A percentile compares a stretch with the other conserved stretches of the same genome.
Evolutionary conservation across 1,140 invertebrate genomes (phyloP).

Genomic region (Episyrphus balteatus): DNA sequence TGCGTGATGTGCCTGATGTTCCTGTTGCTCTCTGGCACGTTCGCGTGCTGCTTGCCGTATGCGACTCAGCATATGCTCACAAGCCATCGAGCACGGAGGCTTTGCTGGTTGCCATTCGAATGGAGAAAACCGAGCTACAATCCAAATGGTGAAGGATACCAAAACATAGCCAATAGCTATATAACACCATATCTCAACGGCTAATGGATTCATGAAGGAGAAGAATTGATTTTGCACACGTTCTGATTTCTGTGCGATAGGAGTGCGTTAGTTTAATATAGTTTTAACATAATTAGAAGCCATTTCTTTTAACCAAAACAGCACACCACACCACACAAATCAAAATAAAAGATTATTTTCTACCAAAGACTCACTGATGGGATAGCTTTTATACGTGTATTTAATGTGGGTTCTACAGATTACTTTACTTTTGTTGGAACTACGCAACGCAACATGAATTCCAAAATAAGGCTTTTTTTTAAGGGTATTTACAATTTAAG

Average conservation of each 20-base stretch:
- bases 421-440: no score
- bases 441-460: no score
- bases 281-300: neutral
- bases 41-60: conserved; percentile 7
- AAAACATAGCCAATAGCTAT: conserved; percentile 83
- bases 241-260: conserved; percentile 29
- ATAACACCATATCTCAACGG: conserved; percentile 90
- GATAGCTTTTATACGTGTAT: no score
- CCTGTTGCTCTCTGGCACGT: neutral
- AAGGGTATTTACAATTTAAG: neutral
- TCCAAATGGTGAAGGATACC: conserved; percentile 87
- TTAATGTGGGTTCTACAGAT: no score
- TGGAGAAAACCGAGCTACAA: conserved; percentile 88
- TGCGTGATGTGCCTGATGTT: neutral
- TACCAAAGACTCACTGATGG: no score
- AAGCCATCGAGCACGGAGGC: conserved; percentile 20
- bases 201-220: conserved; percentile 90
- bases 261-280: neutral
- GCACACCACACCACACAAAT: no score
- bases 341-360: no score
- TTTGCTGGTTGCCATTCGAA: conserved; percentile 74
- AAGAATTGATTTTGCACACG: conserved; percentile 55
- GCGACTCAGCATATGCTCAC: conserved; percentile 20
- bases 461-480: no score
- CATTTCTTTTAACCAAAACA: no score